phyloP scores from a whole-genome alignment of 2,888 invertebrate species.

The Pyrrhosoma nymphula region DNA sequence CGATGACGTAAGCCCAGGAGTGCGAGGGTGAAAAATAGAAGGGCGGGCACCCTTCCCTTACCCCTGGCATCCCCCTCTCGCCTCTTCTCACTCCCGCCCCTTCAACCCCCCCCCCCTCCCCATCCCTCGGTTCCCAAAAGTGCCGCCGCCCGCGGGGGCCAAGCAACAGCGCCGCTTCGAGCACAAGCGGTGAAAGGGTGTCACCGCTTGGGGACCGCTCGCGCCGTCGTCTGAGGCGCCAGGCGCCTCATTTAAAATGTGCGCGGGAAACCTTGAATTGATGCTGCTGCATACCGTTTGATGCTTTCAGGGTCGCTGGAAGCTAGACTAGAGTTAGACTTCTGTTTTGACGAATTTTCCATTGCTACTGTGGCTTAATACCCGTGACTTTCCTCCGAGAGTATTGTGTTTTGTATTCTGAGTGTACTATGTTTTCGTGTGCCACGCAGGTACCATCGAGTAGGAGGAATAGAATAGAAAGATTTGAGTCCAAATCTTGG shows the following conservation, averaged over 20 bases:
- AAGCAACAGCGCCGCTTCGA: not conserved
- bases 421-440: too few relatives aligned
- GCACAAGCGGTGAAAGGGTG: not conserved
- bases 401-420: too few relatives aligned
- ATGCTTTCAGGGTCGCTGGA: too few relatives aligned
- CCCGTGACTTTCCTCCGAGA: too few relatives aligned
- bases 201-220: not conserved
- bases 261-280: too few relatives aligned
- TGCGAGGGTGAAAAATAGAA: constrained; percentile 9
- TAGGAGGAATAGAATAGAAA: too few relatives aligned
- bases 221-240: not conserved
- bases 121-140: not conserved
- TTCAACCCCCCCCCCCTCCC: not conserved
- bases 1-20: constrained; percentile 7
- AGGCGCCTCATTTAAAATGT: not conserved
- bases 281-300: too few relatives aligned
- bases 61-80: not conserved
- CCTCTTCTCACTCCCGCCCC: not conserved
- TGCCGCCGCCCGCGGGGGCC: not conserved
- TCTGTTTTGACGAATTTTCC: too few relatives aligned
- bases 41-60: not conserved
- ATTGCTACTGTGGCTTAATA: not conserved
- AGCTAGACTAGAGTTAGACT: too few relatives aligned
- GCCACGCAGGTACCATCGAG: too few relatives aligned
- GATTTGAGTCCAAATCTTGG: too few relatives aligned